Evolutionary conservation across 2,113 vertebrate species (phyloP).

Genomic region (Oryzias javanicus): DNA sequence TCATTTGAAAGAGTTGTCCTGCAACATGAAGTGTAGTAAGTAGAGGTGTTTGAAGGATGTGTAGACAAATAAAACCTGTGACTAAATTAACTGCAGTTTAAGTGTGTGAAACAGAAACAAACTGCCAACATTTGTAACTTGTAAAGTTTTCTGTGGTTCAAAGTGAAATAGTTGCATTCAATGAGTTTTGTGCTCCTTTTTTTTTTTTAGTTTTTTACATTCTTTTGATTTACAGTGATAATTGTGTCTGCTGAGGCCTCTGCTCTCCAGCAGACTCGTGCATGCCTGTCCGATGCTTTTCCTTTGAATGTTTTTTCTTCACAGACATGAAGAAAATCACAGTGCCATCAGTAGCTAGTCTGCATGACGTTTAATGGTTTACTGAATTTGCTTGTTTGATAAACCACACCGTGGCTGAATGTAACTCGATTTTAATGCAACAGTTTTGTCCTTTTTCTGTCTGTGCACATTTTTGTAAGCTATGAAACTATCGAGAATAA

Average conservation of each 20-base stretch:
- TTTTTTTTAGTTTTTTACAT: slow-evolving; percentile 11
- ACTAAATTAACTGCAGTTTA: slow-evolving; percentile 41
- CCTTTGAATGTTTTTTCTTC: slow-evolving; percentile 54
- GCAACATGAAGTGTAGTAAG: slow-evolving; percentile 42
- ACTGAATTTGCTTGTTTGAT: slow-evolving; percentile 6
- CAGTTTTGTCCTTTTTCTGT: slow-evolving; percentile 22
- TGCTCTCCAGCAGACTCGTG: too few species aligned
- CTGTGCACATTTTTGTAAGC: slow-evolving; percentile 58
- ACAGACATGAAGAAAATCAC: slow-evolving; percentile 57
- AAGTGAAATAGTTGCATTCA: slow-evolving; percentile 45
- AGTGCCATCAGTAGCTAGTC: slow-evolving; percentile 45
- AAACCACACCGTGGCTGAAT: slow-evolving; percentile 51
- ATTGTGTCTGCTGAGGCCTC: neutral
- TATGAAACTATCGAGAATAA: slow-evolving; percentile 68
- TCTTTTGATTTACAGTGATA: slow-evolving; percentile 21
- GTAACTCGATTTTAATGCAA: slow-evolving; percentile 50
- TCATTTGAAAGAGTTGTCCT: slow-evolving; percentile 33
- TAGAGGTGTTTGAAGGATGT: slow-evolving; percentile 50
- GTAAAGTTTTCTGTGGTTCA: slow-evolving; percentile 56
- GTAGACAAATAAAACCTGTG: slow-evolving; percentile 38
- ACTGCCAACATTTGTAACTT: slow-evolving; percentile 43
- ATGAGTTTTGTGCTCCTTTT: slow-evolving; percentile 29
- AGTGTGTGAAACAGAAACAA: slow-evolving; percentile 46
- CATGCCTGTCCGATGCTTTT: slow-evolving; percentile 35
- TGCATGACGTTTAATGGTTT: neutral